These are phyloP conservation scores for Lagopus muta DNA, from an alignment of 2,113 vertebrate genomes.

Conservation along the genomic window DNA sequence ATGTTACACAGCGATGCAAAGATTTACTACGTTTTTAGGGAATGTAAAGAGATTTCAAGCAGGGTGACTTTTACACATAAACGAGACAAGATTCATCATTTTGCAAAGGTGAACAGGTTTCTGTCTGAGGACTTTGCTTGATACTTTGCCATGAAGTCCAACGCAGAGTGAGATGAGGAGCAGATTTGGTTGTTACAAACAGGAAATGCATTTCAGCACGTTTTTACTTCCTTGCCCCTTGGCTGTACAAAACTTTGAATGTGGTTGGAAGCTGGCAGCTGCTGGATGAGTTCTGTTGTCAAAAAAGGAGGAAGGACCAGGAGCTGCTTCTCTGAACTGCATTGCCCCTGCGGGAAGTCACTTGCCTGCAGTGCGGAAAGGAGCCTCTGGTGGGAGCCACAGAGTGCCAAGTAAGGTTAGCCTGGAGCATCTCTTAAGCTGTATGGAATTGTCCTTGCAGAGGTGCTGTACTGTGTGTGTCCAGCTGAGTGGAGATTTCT, in stretches of 20 bases:
- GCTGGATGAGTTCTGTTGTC: neutral
- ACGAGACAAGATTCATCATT: neutral
- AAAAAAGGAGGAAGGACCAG: neutral
- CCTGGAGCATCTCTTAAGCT: neutral
- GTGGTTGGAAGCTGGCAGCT: neutral
- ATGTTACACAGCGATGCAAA: neutral
- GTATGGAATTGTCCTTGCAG: neutral
- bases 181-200: neutral
- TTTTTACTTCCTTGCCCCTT: neutral
- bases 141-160: neutral
- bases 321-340: neutral
- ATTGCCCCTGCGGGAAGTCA: neutral
- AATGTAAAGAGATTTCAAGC: neutral
- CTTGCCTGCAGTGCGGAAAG: neutral
- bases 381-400: neutral
- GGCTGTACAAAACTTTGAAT: neutral
- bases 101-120: neutral
- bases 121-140: neutral
- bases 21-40: neutral
- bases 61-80: neutral
- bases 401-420: neutral
- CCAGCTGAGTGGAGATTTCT: neutral
- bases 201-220: neutral
- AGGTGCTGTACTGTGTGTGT: neutral
- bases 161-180: neutral